These are phyloP conservation scores for Pristiophorus japonicus DNA, from an alignment of 2,113 vertebrate genomes.

Conservation along the genomic window DNA sequence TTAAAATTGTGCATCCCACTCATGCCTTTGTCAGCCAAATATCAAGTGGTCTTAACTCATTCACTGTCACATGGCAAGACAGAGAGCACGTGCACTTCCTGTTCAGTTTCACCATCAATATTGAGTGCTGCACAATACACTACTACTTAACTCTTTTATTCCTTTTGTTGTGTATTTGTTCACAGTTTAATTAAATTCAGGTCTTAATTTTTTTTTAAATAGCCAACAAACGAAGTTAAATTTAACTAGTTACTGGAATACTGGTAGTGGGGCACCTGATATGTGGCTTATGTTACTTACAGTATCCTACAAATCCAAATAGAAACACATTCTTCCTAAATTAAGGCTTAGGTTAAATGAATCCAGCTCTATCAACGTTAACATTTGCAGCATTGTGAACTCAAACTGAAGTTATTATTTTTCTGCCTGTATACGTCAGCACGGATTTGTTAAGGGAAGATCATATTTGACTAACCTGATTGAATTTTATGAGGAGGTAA, in stretches of 20 bases:
- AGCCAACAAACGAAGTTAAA: not conserved
- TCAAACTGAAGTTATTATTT: not conserved
- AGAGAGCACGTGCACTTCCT: not conserved
- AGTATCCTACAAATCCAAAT: not conserved
- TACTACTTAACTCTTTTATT: conserved; percentile 23
- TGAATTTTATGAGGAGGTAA: too few relatives aligned
- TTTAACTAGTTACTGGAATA: not conserved
- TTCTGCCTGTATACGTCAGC: not conserved
- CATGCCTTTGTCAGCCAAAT: conserved; percentile 17
- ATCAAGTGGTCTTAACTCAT: not conserved
- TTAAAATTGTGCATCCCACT: not conserved
- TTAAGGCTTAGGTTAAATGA: not conserved
- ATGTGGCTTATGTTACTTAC: not conserved
- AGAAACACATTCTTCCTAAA: not conserved
- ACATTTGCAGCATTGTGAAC: not conserved
- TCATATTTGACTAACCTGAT: too few relatives aligned
- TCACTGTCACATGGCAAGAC: conserved; percentile 11
- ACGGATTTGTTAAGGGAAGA: too few relatives aligned
- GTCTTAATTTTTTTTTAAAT: not conserved
- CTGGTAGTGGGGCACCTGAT: not conserved
- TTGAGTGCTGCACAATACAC: not conserved
- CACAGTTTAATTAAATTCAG: not conserved
- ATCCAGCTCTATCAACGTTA: not conserved
- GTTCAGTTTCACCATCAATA: conserved; percentile 8
- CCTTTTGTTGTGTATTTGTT: not conserved